Percentiles rank a stretch among this genome's conserved stretches.
phyloP scores from a whole-genome alignment of 2,797 vertebrate species.

The Cyclura pinguis region DNA sequence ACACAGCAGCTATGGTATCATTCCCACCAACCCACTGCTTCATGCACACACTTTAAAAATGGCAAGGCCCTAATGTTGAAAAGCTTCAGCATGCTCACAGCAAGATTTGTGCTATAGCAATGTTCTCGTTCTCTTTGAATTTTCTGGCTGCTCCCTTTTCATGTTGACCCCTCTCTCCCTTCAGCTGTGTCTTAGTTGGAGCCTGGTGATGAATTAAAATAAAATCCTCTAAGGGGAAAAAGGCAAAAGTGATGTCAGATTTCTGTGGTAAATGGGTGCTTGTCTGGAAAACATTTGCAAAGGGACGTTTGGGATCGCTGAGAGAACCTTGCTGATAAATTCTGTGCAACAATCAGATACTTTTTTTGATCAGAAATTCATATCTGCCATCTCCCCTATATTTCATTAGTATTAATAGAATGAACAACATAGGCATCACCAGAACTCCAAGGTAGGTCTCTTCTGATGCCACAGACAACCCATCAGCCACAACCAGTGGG shows the following conservation, averaged over 20 bases:
- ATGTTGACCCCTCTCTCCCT: neutral
- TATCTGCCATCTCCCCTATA: conserved; percentile 20
- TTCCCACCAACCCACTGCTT: conserved; percentile 35
- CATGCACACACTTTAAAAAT: conserved; percentile 17
- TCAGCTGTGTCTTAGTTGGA: neutral
- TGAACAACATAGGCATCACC: neutral
- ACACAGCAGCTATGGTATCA: neutral
- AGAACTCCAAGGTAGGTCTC: neutral
- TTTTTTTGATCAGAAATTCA: neutral
- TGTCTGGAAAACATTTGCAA: neutral
- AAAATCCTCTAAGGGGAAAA: neutral
- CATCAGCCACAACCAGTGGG: too few relatives aligned
- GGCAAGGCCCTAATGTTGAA: conserved; percentile 22
- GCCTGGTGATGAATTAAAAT: conserved; percentile 25
- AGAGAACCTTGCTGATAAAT: conserved; percentile 36
- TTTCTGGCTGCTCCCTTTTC: conserved; percentile 22
- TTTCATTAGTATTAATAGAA: conserved; percentile 18
- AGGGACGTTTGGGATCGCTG: conserved; percentile 12
- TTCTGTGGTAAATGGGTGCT: neutral
- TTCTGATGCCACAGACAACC: too few relatives aligned
- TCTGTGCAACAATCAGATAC: neutral
- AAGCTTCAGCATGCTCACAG: conserved; percentile 4
- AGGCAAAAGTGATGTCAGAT: conserved; percentile 16
- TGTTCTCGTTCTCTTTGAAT: neutral
- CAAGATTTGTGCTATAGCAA: conserved; percentile 34